A percentile compares a stretch with the other conserved stretches of the same genome.
These are phyloP conservation scores for Galaxea fascicularis DNA, from an alignment of 92 coral and sea anemone genomes.

Conservation along the genomic window DNA sequence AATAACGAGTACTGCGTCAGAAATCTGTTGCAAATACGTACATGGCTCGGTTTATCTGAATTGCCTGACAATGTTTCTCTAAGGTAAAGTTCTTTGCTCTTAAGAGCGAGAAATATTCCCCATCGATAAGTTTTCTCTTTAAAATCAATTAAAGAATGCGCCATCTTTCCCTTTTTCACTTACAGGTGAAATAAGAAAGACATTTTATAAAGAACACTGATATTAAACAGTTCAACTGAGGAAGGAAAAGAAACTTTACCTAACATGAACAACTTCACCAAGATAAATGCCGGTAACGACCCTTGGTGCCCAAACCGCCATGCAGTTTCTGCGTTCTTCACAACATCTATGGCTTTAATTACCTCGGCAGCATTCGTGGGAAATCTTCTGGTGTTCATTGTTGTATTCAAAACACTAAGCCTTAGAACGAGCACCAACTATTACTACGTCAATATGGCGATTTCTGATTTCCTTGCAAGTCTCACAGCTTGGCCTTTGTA, in stretches of 20 bases:
- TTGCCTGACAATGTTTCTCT: no score
- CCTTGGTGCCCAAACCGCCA: neutral
- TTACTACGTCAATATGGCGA: constrained; percentile 26
- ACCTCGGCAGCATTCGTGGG: constrained; percentile 10
- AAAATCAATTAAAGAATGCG: no score
- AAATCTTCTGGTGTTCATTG: neutral
- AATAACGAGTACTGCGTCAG: no score
- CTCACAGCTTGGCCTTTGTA: constrained; percentile 12
- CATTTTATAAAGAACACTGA: no score
- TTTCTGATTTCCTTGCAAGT: constrained; percentile 12
- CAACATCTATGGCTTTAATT: neutral
- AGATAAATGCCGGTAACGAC: no score
- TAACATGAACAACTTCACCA: constrained; percentile 1
- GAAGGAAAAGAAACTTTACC: neutral
- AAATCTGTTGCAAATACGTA: no score
- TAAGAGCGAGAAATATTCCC: no score
- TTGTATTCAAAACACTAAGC: constrained; percentile 2
- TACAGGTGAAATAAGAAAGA: no score
- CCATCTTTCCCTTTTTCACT: neutral
- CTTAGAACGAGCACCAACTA: constrained; percentile 38
- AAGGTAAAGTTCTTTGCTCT: no score
- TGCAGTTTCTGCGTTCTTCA: neutral
- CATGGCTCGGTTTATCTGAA: no score
- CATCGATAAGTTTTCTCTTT: no score
- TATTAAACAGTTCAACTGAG: no score